phyloP scores from a whole-genome alignment of 2,888 invertebrate genomes.

The Argyresthia goedartella region DNA sequence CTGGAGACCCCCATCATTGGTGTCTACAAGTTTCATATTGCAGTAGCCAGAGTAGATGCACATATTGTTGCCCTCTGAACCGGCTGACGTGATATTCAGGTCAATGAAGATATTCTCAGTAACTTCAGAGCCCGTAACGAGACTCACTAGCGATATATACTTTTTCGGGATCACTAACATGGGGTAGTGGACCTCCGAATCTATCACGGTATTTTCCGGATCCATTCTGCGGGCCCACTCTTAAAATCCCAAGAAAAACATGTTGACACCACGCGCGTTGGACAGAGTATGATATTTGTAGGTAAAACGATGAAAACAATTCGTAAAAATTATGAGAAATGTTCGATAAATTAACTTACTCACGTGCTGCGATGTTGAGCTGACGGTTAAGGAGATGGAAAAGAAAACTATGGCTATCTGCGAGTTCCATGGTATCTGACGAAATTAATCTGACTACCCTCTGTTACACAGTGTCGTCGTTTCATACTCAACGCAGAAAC shows the following conservation, averaged over 20 bases:
- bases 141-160: constrained; percentile 23
- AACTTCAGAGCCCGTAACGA: constrained; percentile 32
- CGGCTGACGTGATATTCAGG: constrained; percentile 37
- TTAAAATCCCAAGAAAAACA: constrained; percentile 2
- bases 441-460: constrained; percentile 24
- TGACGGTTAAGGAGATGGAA: constrained; percentile 16
- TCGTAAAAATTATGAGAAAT: constrained; percentile 15
- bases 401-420: constrained; percentile 15
- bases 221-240: constrained; percentile 26
- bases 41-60: constrained; percentile 45
- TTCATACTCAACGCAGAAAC: not conserved
- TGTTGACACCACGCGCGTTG: not conserved
- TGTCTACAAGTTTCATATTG: constrained; percentile 42
- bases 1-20: constrained; percentile 23
- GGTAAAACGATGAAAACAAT: constrained; percentile 31
- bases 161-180: constrained; percentile 44
- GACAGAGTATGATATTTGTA: constrained; percentile 18
- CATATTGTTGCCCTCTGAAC: constrained; percentile 38
- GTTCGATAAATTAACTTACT: constrained; percentile 33
- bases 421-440: not conserved
- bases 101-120: constrained; percentile 44
- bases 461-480: constrained; percentile 8
- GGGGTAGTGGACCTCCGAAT: constrained; percentile 31
- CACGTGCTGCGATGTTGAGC: constrained; percentile 33
- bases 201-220: constrained; percentile 18